phyloP scores from a whole-genome alignment of 2,113 vertebrate species.

The Limnothrissa miodon region DNA sequence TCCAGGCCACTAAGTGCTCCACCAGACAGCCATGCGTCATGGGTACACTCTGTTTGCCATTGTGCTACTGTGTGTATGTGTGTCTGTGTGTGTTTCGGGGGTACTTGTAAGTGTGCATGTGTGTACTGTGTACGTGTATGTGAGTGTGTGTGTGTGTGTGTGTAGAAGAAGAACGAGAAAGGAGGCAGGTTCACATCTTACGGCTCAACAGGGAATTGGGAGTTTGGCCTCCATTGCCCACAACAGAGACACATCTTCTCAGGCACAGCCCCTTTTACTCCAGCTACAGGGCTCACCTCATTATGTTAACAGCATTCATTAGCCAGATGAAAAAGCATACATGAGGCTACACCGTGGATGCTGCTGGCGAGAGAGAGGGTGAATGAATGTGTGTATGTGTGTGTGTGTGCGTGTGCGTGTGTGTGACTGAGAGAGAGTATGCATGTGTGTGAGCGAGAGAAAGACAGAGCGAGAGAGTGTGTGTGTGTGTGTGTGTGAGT shows the following conservation, averaged over 20 bases:
- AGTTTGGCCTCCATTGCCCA: constrained; percentile 1
- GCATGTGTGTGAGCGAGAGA: no score
- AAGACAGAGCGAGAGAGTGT: no score
- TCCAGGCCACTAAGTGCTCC: not conserved
- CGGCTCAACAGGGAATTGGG: constrained; percentile 4
- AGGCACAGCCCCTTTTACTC: not conserved
- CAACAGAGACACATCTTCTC: not conserved
- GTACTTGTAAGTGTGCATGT: not conserved
- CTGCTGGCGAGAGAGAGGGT: not conserved
- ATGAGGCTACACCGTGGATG: not conserved
- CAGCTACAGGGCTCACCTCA: constrained; percentile 25
- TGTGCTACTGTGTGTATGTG: not conserved
- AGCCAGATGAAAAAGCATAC: constrained; percentile 26
- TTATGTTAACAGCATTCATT: constrained; percentile 34
- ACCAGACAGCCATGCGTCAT: not conserved
- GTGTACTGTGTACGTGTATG: not conserved
- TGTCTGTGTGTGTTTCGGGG: not conserved
- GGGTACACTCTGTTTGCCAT: not conserved
- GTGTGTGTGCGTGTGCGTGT: no score
- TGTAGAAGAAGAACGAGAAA: not conserved
- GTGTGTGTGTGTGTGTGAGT: no score
- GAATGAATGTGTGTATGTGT: no score
- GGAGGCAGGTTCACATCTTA: not conserved
- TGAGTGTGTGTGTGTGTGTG: constrained; percentile 2
- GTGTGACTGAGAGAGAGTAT: no score